phyloP scores from a whole-genome alignment of 2,888 invertebrate genomes.

The Torymus auratus region DNA sequence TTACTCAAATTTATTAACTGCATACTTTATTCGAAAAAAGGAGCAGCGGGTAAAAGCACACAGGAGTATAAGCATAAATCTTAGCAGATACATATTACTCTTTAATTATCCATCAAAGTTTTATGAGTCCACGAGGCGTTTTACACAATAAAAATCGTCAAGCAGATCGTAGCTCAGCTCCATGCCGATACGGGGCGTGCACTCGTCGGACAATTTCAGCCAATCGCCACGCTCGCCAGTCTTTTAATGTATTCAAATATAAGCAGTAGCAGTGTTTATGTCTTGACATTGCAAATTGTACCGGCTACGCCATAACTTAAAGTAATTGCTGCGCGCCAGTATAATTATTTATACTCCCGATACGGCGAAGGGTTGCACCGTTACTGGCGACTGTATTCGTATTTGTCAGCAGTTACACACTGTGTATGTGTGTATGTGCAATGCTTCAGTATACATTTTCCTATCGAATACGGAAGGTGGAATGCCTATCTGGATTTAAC shows the following conservation, averaged over 20 bases:
- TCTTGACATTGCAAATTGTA: slow-evolving; percentile 77
- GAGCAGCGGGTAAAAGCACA: slow-evolving; percentile 37
- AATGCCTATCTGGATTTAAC: slow-evolving; percentile 56
- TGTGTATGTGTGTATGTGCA: background rate
- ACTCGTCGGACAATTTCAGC: slow-evolving; percentile 60
- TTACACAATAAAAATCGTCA: slow-evolving; percentile 75
- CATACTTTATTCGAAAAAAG: slow-evolving; percentile 35
- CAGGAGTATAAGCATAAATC: slow-evolving; percentile 53
- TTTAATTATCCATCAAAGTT: slow-evolving; percentile 58
- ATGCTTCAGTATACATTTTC: slow-evolving; percentile 46
- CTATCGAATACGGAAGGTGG: slow-evolving; percentile 58
- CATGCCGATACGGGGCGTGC: slow-evolving; percentile 63
- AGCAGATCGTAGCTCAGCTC: slow-evolving; percentile 73
- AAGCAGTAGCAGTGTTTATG: slow-evolving; percentile 77
- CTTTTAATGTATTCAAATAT: slow-evolving; percentile 77
- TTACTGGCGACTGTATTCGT: slow-evolving; percentile 53
- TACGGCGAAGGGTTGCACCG: slow-evolving; percentile 68
- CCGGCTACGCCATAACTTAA: slow-evolving; percentile 76
- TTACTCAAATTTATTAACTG: slow-evolving; percentile 45
- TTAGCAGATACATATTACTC: slow-evolving; percentile 55
- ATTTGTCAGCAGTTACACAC: slow-evolving; percentile 12
- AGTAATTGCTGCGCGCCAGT: slow-evolving; percentile 76
- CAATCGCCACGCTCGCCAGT: slow-evolving; percentile 71
- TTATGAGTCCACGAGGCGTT: slow-evolving; percentile 62
- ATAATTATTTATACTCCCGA: slow-evolving; percentile 77